These are phyloP conservation scores for Sinohyriopsis cumingii DNA, from an alignment of 2,888 invertebrate species.

Conservation along the genomic window DNA sequence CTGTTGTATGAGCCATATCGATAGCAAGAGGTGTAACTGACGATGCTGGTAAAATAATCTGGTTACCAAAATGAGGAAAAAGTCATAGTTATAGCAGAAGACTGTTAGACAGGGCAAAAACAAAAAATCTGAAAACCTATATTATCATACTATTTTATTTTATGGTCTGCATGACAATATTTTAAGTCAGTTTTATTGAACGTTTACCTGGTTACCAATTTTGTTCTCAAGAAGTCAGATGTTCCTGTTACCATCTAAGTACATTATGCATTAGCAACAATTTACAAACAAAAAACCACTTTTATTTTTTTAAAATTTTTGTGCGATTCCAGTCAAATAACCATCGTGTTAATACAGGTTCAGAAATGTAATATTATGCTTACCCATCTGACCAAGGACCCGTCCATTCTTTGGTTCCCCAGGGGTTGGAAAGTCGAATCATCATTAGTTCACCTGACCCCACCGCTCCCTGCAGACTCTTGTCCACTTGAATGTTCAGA, in stretches of 20 bases:
- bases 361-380: slow-evolving; percentile 18
- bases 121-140: too few species aligned
- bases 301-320: background rate
- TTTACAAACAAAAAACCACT: background rate
- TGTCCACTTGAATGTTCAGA: slow-evolving; percentile 65
- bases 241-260: background rate
- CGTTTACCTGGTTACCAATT: background rate
- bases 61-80: too few species aligned
- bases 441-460: slow-evolving; percentile 71
- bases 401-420: slow-evolving; percentile 76
- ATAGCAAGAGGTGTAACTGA: too few species aligned
- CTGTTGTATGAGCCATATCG: too few species aligned
- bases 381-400: slow-evolving; percentile 76
- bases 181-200: too few species aligned
- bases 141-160: too few species aligned
- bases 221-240: background rate
- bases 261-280: background rate
- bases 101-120: too few species aligned
- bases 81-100: too few species aligned
- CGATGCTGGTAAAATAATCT: too few species aligned
- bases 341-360: background rate
- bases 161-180: too few species aligned
- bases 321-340: background rate
- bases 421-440: slow-evolving; percentile 76
- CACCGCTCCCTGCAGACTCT: slow-evolving; percentile 51